Evolutionary conservation across 2,888 invertebrate species (phyloP), one percentile per base, ranked within the genome.

Genomic region (Caenorhabditis parvicauda): DNA sequence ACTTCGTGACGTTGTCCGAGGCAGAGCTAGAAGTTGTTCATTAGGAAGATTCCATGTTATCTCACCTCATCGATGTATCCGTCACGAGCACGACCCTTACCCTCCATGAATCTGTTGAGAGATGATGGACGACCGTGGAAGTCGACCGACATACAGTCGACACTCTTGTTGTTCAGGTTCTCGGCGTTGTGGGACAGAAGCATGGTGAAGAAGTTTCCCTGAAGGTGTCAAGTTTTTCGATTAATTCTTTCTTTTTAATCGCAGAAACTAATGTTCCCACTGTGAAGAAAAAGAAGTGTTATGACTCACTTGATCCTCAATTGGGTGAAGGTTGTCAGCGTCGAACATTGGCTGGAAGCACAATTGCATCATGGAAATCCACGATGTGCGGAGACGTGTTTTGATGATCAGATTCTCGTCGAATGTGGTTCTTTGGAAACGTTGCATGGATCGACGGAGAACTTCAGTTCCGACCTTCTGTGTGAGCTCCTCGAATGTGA

Each of bases 61-160:
- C 12, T 38, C 27, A 76, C 77, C 65, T 77, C 75, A 47, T 74
- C 75, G 19, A 67, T 69, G 61, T 67, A 77, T 32, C 79, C 79
- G 46, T 79, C 78, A 25, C 70, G 57, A 17, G 71, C 72, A 27
- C 75, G 42, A 35, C 78, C 77, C 50, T 77, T 76, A 42, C 78
- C 76, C 51, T 77, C 78, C 74, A 76, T 79, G 63, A 78, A 80
- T 41, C 79, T 58, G 54, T 67, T 72, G 22, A 72, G 55, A 1
- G 79, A 79, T 19, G 72, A 70, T 19, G 77, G 76, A 28, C 79
- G 59, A 9, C 79, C 79, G 56, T 79, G 79, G 59, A 79, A 69
- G 46, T 79, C 79, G 24, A 77, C 76, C 14, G 65, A 72, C 78
- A 78, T 79, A 53, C 79, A 79, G 46, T 78, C 79, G 25, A 77